Evolutionary conservation across 2,797 vertebrate genomes (phyloP).

Genomic region (Acanthiza pusilla): DNA sequence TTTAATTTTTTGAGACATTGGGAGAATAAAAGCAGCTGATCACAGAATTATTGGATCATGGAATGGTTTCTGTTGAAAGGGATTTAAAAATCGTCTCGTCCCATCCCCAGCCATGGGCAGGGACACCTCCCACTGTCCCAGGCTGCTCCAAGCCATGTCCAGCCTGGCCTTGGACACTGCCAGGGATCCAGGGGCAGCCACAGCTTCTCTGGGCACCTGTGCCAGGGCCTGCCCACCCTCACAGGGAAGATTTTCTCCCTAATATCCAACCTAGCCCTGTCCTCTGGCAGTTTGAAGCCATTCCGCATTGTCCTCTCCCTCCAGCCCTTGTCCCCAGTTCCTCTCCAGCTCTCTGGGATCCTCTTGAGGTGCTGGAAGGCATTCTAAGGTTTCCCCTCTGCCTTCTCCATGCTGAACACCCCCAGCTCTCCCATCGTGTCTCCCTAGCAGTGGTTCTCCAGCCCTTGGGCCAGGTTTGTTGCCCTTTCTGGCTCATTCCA

Average conservation of each 20-base stretch:
- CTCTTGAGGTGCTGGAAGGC: background rate
- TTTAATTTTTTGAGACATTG: background rate
- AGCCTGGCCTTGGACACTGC: accelerated
- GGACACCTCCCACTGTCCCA: background rate
- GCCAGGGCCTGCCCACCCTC: background rate
- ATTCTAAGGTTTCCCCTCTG: accelerated
- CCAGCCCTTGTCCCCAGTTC: accelerated
- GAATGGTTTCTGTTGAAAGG: background rate
- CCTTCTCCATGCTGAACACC: background rate
- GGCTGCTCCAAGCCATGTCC: accelerated
- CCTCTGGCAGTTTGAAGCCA: background rate
- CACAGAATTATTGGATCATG: background rate
- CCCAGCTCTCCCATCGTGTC: background rate
- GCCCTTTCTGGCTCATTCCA: background rate
- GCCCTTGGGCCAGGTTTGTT: background rate
- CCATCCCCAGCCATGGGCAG: background rate
- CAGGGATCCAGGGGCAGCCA: background rate
- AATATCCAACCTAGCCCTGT: background rate
- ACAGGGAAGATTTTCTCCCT: accelerated
- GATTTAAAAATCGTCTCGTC: background rate
- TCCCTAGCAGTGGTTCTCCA: background rate
- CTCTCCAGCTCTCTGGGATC: background rate
- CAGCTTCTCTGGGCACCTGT: background rate
- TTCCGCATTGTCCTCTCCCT: background rate
- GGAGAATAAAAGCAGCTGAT: background rate